A percentile compares a stretch with the other conserved stretches of the same genome.
Evolutionary conservation across 2,888 invertebrate genomes (phyloP).

Genomic region (Stegophylla sp.): DNA sequence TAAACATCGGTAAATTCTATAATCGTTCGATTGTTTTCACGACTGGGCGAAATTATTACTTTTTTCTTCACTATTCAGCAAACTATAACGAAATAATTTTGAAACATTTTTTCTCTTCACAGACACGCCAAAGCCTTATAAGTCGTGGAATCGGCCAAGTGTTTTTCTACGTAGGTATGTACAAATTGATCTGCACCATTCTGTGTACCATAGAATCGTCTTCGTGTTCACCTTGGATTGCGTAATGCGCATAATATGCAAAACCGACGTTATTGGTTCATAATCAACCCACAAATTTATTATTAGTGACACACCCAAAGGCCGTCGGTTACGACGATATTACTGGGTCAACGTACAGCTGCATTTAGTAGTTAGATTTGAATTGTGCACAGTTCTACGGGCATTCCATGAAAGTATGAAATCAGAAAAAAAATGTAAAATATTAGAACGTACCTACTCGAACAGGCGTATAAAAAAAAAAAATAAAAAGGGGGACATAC

Average conservation of each 20-base stretch:
- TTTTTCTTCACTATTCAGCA: not conserved
- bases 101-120: slow-evolving; percentile 11
- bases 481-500: too few species aligned
- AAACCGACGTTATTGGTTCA: slow-evolving; percentile 38
- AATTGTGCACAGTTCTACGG: not conserved
- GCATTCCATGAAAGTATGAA: not conserved
- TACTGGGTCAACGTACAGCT: slow-evolving; percentile 1
- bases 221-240: slow-evolving; percentile 51
- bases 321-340: not conserved
- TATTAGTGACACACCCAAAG: slow-evolving; percentile 34
- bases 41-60: not conserved
- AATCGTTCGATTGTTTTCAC: not conserved
- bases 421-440: too few species aligned
- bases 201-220: slow-evolving; percentile 25
- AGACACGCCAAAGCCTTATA: slow-evolving; percentile 28
- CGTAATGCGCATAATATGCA: not conserved
- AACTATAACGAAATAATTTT: slow-evolving; percentile 20
- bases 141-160: slow-evolving; percentile 16
- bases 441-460: too few species aligned
- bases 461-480: not conserved
- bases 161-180: not conserved
- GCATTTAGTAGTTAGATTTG: not conserved
- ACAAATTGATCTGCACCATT: not conserved
- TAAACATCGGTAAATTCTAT: not conserved
- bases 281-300: slow-evolving; percentile 40